Evolutionary conservation across 2,888 invertebrate species (phyloP), one percentile per base, ranked within the genome.

Genomic region (Sarcophaga carnaria): DNA sequence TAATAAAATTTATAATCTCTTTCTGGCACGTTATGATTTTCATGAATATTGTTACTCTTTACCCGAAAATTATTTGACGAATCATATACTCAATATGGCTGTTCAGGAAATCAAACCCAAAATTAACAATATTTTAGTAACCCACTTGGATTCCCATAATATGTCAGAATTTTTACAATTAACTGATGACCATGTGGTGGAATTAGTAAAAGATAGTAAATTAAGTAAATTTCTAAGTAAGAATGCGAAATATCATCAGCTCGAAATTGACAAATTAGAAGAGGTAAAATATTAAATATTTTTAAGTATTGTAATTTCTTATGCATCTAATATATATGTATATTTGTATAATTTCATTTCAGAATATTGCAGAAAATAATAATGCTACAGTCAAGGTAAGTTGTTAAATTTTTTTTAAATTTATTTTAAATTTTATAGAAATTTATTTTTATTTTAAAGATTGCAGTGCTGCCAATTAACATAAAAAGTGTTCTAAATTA

Each of bases 21-120:
- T 94, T 89, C 88, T 91, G 27, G 93, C 93, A 2, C 91, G 95
- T 82, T 92, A 92, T 79, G 89, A 91, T 17, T 91, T 95, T 54
- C 94, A 95, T 85, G 87, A 92, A 2, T 86, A 91, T 4, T 94
- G 94, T 4, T 95, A 95, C 90, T 94, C 94, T 88, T 94, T 94
- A 86, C 92, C 93, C 62, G 92, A 93, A 10, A 90, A 90, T n/a
- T 90, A 92, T 80, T 92, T 93, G 20, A 89, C 94, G 25, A 95
- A 95, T 88, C 88, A 90, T 67, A 94, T 88, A 49, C n/a, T 86
- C 3, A 78, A 69, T 25, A 0, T 45, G 3, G 75, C 90, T 2
- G 62, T 92, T 17, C 45, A 25, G 0, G 85, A 84, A 54, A 85
- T n/a, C 60, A 49, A 80, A 37, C 71, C 78, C 17, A 60, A 45